These are phyloP conservation scores for Drosophila vallismaia DNA, from an alignment of 2,888 invertebrate genomes.

Conservation along the genomic window DNA sequence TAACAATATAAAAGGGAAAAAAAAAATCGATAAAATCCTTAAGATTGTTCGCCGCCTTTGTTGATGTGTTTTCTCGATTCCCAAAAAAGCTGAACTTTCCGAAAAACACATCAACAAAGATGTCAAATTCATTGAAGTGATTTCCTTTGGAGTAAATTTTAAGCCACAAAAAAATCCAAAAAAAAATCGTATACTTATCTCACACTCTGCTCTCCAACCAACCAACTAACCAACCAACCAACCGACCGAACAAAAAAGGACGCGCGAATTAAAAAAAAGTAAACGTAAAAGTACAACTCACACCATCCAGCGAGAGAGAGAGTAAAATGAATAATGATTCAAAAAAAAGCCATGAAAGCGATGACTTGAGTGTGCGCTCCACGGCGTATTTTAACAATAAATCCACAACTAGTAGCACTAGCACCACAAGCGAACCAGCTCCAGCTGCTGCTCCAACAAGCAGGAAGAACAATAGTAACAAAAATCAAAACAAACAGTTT, in stretches of 20 bases:
- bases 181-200: constrained; percentile 35
- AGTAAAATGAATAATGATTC: constrained; percentile 82
- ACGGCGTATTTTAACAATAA: constrained; percentile 66
- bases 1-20: constrained; percentile 45
- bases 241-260: too few relatives aligned
- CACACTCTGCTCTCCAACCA: not conserved
- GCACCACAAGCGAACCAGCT: constrained; percentile 44
- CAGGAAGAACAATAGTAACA: constrained; percentile 35
- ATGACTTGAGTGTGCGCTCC: constrained; percentile 81
- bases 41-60: constrained; percentile 49
- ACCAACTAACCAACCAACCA: not conserved
- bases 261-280: constrained; percentile 65
- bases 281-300: constrained; percentile 45
- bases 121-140: constrained; percentile 59
- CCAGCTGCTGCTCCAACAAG: constrained; percentile 27
- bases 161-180: constrained; percentile 13
- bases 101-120: constrained; percentile 47
- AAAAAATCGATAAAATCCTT: constrained; percentile 30
- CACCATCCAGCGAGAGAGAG: constrained; percentile 52
- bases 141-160: constrained; percentile 45
- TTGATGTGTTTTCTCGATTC: constrained; percentile 43
- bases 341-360: constrained; percentile 82
- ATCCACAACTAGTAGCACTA: constrained; percentile 49
- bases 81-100: not conserved
- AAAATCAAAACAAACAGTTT: constrained; percentile 56